Conservation (phyloP, 2,113 vertebrate genomes). For the Mesitornis unicolor region DNA sequence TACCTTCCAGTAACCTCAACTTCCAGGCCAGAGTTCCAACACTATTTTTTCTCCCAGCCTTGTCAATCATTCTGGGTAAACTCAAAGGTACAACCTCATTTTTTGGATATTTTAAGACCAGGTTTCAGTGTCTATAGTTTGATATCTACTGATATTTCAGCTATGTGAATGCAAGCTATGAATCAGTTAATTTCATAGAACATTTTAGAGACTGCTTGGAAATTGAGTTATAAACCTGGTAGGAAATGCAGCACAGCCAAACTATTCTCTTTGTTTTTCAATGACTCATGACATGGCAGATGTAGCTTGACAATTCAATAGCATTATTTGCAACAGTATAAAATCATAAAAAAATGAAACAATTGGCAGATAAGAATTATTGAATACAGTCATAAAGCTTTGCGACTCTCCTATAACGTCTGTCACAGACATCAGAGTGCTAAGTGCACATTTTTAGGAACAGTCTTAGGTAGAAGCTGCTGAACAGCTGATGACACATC, state of each 20-base stretch:
- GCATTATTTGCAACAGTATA: background rate
- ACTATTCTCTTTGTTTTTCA: background rate
- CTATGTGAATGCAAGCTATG: background rate
- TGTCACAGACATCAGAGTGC: background rate
- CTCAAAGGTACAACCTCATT: background rate
- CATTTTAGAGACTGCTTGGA: background rate
- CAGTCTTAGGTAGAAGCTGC: background rate
- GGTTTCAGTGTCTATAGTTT: rapidly evolving
- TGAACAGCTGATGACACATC: background rate
- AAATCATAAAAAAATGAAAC: background rate
- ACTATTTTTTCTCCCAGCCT: background rate
- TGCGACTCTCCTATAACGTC: background rate
- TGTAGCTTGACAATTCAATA: background rate
- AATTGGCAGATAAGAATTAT: background rate
- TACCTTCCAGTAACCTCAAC: background rate
- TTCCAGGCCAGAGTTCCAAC: background rate
- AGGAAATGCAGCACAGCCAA: conserved; percentile 3
- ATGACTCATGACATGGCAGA: background rate
- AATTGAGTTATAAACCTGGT: background rate
- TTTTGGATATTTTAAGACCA: background rate
- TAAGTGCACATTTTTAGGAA: background rate
- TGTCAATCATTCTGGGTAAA: background rate
- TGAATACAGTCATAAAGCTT: background rate
- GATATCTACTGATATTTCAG: background rate
- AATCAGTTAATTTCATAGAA: background rate